Conservation (phyloP, 2,113 vertebrate genomes). For the Scatophagus argus region DNA sequence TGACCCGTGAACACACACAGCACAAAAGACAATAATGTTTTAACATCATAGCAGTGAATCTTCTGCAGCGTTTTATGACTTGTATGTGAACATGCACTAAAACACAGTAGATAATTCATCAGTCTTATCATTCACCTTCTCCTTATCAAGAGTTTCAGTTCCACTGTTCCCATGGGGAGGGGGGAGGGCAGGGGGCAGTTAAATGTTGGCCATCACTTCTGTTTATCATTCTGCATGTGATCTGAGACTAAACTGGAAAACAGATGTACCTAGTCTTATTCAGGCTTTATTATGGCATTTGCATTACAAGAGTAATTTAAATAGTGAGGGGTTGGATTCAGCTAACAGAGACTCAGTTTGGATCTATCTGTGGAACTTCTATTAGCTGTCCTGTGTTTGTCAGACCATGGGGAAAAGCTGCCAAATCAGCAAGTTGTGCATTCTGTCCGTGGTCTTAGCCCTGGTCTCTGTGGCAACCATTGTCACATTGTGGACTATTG, state of each 20-base stretch:
- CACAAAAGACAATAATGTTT: background rate
- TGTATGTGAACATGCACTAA: conserved; percentile 13
- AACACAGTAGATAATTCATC: conserved; percentile 28
- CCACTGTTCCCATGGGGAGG: background rate
- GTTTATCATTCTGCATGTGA: background rate
- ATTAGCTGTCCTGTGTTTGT: background rate
- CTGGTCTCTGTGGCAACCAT: conserved; percentile 84
- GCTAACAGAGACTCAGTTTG: background rate
- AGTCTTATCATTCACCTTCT: background rate
- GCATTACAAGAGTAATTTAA: background rate
- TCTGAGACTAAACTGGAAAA: background rate
- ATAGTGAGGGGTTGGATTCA: no score
- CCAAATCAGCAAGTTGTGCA: conserved; percentile 84
- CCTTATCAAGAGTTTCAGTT: conserved; percentile 2
- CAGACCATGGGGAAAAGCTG: conserved; percentile 86
- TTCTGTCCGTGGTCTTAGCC: conserved; percentile 79
- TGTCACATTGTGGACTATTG: conserved; percentile 84
- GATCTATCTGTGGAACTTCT: background rate
- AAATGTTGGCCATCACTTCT: conserved; percentile 9
- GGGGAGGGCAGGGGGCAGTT: background rate
- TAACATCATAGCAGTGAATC: conserved; percentile 1
- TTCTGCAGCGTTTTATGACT: conserved; percentile 27
- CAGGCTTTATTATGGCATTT: background rate
- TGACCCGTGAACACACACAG: background rate
- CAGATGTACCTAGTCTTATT: background rate